These are phyloP conservation scores for Pristis pectinata DNA, from an alignment of 2,797 vertebrate species.

Conservation along the genomic window DNA sequence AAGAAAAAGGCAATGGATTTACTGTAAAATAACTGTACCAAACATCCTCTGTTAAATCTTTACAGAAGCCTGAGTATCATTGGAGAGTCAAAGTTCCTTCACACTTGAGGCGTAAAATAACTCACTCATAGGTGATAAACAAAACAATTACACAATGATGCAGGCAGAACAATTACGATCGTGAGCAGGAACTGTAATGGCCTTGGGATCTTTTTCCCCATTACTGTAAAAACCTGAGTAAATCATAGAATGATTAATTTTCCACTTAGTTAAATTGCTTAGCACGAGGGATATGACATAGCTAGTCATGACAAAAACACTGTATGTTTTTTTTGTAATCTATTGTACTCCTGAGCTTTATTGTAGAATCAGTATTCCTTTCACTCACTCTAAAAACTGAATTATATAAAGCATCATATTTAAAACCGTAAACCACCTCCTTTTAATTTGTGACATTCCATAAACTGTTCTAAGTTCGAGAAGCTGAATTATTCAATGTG, in stretches of 20 bases:
- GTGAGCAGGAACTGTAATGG: neutral
- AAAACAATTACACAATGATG: neutral
- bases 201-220: neutral
- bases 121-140: neutral
- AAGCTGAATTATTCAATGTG: neutral
- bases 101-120: neutral
- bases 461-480: neutral
- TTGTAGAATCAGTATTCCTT: no score
- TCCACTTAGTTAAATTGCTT: slow-evolving; percentile 13
- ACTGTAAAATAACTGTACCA: neutral
- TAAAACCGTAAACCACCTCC: neutral
- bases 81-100: neutral
- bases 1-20: neutral
- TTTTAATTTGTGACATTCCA: neutral
- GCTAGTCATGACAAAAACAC: neutral
- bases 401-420: neutral
- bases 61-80: neutral
- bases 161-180: neutral
- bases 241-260: neutral
- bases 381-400: neutral
- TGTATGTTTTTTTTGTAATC: neutral
- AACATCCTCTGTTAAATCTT: neutral
- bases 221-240: slow-evolving; percentile 16
- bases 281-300: neutral
- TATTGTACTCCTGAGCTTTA: neutral